Base-by-base conservation (phyloP, 2,888 invertebrate species). In the Lepidocyrtoides sp. region DNA sequence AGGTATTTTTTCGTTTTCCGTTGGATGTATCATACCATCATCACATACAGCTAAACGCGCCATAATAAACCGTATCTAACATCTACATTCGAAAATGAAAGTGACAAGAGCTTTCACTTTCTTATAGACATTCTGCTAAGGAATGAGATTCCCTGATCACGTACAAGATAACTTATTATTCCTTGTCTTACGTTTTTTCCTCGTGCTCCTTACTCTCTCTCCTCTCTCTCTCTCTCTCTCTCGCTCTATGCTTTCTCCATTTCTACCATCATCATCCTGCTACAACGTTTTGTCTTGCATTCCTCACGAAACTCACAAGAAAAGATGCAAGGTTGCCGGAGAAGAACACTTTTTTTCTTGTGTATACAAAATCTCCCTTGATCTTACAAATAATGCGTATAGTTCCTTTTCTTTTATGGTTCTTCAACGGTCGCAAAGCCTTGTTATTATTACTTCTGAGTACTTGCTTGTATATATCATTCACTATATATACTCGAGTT, bases 91-190 rank as follows among this genome's bases (percentile, higher is more conserved):
- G 54, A 54, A 81, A 63, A 81, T 72, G 88, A 83, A 89, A 89
- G 75, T 89, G 89, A 89, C 89, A 89, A 82, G 89, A 32, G 60
- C 82, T 89, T 77, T 77, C 77, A 77, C 77, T 72, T 36, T 82
- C 63, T 41, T 75, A 57, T 44, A 63, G 69, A 88, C 57, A 88
- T 72, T 89, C 72, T 89, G 72, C 82, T 89, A 79, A 84, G 72
- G 69, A 90, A 90, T 82, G 87, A 83, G 87, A 77, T 83, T 92
- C 84, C 79, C 90, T 57, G 90, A 92, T 92, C 92, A 92, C 92
- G 92, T 92, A 86, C 87, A 83, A 75, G 92, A 92, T 92, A 92
- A 92, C 92, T 92, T 92, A 92, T 92, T 92, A 92, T 90, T 89
- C 92, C 92, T 90, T 92, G 92, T 92, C 92, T 87, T 75, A 75